Evolutionary conservation across 2,888 invertebrate species (phyloP), one percentile per base, ranked within the genome.

Genomic region (Diloba caeruleocephala): DNA sequence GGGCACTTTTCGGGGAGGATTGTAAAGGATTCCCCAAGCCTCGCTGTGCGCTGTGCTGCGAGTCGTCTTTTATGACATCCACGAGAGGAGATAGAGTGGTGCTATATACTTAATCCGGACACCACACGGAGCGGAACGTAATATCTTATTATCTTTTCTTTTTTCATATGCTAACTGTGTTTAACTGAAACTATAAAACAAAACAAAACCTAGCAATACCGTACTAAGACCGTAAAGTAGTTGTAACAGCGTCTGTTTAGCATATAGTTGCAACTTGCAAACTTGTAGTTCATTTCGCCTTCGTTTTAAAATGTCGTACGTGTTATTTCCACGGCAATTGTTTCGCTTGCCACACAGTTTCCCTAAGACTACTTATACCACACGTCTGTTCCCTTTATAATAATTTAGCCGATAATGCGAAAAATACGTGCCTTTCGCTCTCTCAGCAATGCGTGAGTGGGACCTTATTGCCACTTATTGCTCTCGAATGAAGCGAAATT

Each of bases 381-480:
- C 82, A 89, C 89, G 88, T 89, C 82, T 85, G 84, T 87, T 87
- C 84, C 88, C 87, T 88, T 88, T 88, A 88, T 87, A 89, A 92
- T 91, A 90, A 92, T 91, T 92, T 88, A 87, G 84, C 81, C 88
- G 88, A 88, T 92, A 91, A 91, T 91, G 90, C 84, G 90, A 92
- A 91, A 90, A 90, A 88, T 92, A 92, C 91, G 92, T 92, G 92
- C 85, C 81, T 78, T 85, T 82, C 79, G 78, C 78, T 81, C 78
- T 78, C 85, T 82, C 79, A 74, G 80, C 77, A 74, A 78, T 85
- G 89, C 89, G 89, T 85, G 88, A 88, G 87, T 83, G 79, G 78
- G 84, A 82, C 84, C 84, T 84, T 84, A 87, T 88, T 87, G 85
- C 84, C 82, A 78, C 81, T 87, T 88, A 88, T 86, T 86, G 84